phyloP scores from a whole-genome alignment of 2,113 vertebrate genomes.

The Pitta sordida region DNA sequence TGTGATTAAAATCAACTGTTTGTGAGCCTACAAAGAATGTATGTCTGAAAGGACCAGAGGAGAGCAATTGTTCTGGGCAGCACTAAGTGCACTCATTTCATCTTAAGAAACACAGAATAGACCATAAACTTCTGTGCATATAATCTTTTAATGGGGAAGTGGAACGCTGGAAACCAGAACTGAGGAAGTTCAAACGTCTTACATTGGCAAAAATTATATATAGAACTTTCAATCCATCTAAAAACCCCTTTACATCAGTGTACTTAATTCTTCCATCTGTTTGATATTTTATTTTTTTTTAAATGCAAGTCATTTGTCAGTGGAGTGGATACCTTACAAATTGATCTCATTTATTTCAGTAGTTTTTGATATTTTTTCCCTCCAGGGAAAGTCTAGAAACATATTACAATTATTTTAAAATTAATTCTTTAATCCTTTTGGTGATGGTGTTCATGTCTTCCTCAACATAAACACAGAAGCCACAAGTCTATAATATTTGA shows the following conservation, averaged over 20 bases:
- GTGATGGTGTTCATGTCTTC: not conserved
- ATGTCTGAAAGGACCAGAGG: not conserved
- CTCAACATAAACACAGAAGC: not conserved
- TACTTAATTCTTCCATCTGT: not conserved
- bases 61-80: not conserved
- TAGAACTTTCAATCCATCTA: not conserved
- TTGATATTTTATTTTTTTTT: not conserved
- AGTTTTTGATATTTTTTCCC: not conserved
- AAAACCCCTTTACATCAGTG: not conserved
- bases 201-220: not conserved
- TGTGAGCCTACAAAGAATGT: not conserved
- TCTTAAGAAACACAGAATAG: not conserved
- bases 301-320: not conserved
- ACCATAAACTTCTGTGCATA: not conserved
- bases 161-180: not conserved
- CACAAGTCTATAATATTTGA: not conserved
- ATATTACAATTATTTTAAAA: not conserved
- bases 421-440: not conserved
- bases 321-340: not conserved
- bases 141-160: not conserved
- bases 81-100: not conserved
- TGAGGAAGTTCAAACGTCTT: not conserved
- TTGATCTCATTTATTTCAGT: not conserved
- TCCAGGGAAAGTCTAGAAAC: not conserved
- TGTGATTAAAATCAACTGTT: slow-evolving; percentile 20